Evolutionary conservation across 2,797 vertebrate genomes (phyloP), one percentile per base, ranked within the genome.

Genomic region (Molothrus aeneus): DNA sequence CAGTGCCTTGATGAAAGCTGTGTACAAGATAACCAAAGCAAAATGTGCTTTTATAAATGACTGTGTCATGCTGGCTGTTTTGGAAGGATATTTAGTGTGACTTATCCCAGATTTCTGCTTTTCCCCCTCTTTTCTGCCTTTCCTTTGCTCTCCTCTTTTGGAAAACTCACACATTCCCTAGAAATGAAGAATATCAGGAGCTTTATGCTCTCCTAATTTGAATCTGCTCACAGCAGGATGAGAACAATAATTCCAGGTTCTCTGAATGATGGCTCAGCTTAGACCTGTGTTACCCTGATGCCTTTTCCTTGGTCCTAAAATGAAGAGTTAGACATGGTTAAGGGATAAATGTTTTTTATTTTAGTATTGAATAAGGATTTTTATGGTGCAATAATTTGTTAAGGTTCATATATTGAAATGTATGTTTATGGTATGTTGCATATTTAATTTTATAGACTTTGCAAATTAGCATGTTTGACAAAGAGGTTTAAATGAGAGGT

Each of bases 341-440:
- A 29, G 22, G 34, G 43, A 68, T 28, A 48, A 68, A 80, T 2
- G 14, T 12, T 9, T 38, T 50, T 80, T 19, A 59, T 69, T 59
- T 59, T 19, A 15, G 24, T 40, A 7, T 68, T 57, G 47, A 47
- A 13, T 13, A 21, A 21, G 24, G 12, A 50, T 59, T 29, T 40
- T 48, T 10, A 40, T 13, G 19, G 7, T 16, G 28, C 3, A 54
- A 65, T 45, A 12, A 54, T 65, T 45, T 16, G 21, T 45, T 36
- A 10, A 26, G 9, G 40, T 45, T n/a, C 10, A 6, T 45, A 17
- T 32, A 7, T 36, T 13, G 61, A 69, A 69, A n/a, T 29, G 24
- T 15, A 1, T 40, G 3, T 48, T 68, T 48, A 48, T 1, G 2
- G 2, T 15, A 5, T 4, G 3, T 80, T 56, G 22, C 1, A 6